These are phyloP conservation scores for Paradisaea rubra DNA, from an alignment of 2,113 vertebrate species.

Conservation along the genomic window DNA sequence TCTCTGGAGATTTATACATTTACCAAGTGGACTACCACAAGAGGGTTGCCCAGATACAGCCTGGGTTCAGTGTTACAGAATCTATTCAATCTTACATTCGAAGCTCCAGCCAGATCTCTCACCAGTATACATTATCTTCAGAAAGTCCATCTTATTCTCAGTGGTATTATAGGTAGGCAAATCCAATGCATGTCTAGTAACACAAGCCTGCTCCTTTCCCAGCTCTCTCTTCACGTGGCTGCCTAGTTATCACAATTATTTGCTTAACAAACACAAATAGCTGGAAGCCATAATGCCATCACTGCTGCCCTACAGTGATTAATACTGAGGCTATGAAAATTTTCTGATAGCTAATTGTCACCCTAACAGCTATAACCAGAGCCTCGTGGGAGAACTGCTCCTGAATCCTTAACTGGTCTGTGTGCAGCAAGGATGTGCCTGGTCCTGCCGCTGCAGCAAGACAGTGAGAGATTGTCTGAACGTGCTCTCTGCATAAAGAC, in stretches of 20 bases:
- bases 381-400: not conserved
- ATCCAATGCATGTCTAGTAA: not conserved
- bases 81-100: not conserved
- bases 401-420: not conserved
- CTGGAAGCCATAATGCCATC: not conserved
- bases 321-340: not conserved
- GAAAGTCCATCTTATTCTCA: not conserved
- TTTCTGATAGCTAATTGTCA: not conserved
- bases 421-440: not conserved
- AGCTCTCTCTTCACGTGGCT: not conserved
- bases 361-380: not conserved
- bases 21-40: not conserved
- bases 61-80: not conserved
- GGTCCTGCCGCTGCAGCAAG: not conserved
- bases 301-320: not conserved
- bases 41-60: not conserved
- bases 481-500: not conserved
- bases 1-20: not conserved
- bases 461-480: not conserved
- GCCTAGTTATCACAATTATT: not conserved
- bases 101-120: not conserved
- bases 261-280: not conserved
- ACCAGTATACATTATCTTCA: not conserved
- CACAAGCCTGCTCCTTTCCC: not conserved
- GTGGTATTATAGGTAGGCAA: not conserved